Conservation (phyloP, 2,797 vertebrate genomes). For the Coregonus suidteri region DNA sequence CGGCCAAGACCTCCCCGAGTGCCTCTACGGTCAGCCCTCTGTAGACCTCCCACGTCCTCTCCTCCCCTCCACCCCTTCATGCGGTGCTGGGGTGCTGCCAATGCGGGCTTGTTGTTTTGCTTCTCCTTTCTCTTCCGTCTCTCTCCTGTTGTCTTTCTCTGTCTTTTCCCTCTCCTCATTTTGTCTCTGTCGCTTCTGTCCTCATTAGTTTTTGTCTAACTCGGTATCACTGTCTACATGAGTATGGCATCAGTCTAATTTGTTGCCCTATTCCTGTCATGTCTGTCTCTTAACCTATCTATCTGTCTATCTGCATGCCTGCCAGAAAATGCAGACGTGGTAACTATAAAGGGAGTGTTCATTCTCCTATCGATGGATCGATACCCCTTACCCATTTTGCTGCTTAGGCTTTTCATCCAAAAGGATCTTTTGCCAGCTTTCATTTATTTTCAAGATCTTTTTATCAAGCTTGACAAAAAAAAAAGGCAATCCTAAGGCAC, state of each 20-base stretch:
- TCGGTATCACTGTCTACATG: neutral
- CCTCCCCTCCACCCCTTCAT: neutral
- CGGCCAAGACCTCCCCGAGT: conserved; percentile 84
- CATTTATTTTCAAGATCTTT: neutral
- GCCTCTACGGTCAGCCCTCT: conserved; percentile 84
- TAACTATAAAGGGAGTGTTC: conserved; percentile 1
- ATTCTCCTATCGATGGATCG: neutral
- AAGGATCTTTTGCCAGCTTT: neutral
- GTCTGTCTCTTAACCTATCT: neutral
- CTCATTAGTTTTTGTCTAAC: neutral
- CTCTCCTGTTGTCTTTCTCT: neutral
- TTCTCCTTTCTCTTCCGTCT: conserved; percentile 19
- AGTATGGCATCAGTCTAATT: too few species aligned
- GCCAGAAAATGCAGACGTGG: conserved; percentile 12
- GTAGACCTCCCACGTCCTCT: conserved; percentile 30
- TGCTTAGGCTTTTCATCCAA: neutral
- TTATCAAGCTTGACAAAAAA: conserved; percentile 2
- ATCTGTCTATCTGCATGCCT: conserved; percentile 32
- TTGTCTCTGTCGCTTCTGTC: neutral
- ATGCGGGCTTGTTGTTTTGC: conserved; percentile 25
- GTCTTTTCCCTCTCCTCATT: neutral
- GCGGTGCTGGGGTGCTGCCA: conserved; percentile 13
- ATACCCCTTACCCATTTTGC: neutral
- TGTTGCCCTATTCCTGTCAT: neutral
- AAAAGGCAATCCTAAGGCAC: neutral